Base-by-base conservation (phyloP, 2,797 vertebrate species). In the Eulemur mongoz region DNA sequence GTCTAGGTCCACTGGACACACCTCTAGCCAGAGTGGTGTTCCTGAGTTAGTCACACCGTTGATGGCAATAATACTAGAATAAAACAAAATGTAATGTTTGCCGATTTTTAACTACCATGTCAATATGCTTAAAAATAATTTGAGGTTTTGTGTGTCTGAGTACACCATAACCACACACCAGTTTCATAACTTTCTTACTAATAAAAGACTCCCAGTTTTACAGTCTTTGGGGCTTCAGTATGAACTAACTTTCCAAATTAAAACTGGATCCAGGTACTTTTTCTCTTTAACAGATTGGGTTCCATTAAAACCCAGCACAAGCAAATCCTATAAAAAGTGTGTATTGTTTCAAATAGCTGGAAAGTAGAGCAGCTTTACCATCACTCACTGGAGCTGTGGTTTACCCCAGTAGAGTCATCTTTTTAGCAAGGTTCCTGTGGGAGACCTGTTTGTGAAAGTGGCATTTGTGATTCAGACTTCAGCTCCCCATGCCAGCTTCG, bases 31-130 rank as follows among this genome's bases (percentile, higher is more conserved):
- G 80, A 95, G 93, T 13, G 88, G 18, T 69, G 45, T 72, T 65
- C 91, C 69, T 95, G 93, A 98, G 95, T 97, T 95, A 95, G 87
- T 87, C 63, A n/a, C 78, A 9, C 93, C 76, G 69, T 95, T 93
- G 84, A 91, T 89, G 93, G 96, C 92, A 89, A 65, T 43, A 45
- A 23, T 25, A 4, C 32, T 91, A 52, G 61, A 72, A 95, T 91
- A 96, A 97, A 98, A 98, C 95, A 98, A 98, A 97, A 95, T 80
- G 89, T 84, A 86, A 88, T 45, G 80, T 78, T 78, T 92, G 92
- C 89, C 84, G 38, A 94, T 81, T 95, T 96, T 96, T 95, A 95
- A 96, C 91, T 85, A 23, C 89, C 59, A 59, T 7, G 38, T 95
- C 96, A 75, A 50, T n/a, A 78, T 89, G 25, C 95, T 97, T 96